Percentiles rank a stretch among this genome's conserved stretches.
Evolutionary conservation across 2,113 vertebrate species (phyloP).

Genomic region (Corvus hawaiiensis): DNA sequence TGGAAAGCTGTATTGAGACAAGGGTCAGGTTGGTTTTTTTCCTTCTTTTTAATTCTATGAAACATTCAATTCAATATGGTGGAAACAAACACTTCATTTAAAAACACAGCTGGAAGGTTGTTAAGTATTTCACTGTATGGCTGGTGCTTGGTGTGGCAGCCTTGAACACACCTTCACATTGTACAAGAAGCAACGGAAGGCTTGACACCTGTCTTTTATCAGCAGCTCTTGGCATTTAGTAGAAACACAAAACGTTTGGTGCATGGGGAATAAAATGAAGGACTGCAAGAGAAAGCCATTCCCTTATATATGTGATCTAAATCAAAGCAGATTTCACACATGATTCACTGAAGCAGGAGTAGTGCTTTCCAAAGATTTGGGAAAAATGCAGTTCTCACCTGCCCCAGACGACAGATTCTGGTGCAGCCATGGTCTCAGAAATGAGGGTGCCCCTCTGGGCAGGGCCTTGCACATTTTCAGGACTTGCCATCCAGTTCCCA

Average conservation of each 20-base stretch:
- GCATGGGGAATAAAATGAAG: background rate
- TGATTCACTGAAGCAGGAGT: background rate
- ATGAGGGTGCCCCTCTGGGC: background rate
- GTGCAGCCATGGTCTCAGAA: background rate
- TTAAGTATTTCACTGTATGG: background rate
- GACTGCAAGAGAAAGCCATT: background rate
- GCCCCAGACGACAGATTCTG: background rate
- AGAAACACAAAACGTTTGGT: background rate
- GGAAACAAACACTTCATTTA: background rate
- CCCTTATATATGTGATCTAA: background rate
- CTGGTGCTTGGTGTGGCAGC: background rate
- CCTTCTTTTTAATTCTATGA: background rate
- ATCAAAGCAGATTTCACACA: background rate
- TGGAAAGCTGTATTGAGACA: constrained; percentile 57
- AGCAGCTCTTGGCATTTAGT: background rate
- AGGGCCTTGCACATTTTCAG: background rate
- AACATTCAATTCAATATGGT: background rate
- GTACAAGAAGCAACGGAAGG: background rate
- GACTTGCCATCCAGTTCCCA: background rate
- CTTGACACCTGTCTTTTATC: background rate
- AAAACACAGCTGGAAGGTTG: background rate
- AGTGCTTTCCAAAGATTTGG: background rate
- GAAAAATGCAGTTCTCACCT: background rate
- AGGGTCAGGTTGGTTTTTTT: background rate
- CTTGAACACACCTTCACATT: background rate